These are phyloP conservation scores for Ophion slaviceki DNA, from an alignment of 2,888 invertebrate species.

Conservation along the genomic window DNA sequence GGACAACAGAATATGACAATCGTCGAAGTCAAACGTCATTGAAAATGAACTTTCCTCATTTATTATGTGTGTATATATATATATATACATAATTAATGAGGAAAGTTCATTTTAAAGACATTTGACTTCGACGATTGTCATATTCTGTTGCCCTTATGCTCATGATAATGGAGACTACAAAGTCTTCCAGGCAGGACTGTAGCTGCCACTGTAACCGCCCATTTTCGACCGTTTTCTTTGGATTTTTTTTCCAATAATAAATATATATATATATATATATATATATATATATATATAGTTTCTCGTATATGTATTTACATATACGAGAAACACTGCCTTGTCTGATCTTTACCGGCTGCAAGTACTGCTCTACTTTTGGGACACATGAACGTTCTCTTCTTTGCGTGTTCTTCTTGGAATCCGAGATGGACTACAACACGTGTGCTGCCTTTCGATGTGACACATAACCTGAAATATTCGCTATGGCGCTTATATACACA, in stretches of 20 bases:
- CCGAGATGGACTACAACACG: constrained; percentile 44
- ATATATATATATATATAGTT: neutral
- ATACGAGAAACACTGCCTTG: constrained; percentile 6
- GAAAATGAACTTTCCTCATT: neutral
- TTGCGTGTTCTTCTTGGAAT: constrained; percentile 49
- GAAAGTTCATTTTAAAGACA: no score
- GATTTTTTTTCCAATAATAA: no score
- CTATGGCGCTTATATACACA: neutral
- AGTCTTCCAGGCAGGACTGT: no score
- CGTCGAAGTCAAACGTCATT: no score
- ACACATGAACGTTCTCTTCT: neutral
- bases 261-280: neutral
- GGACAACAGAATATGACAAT: no score
- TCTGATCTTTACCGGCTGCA: constrained; percentile 50
- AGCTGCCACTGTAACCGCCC: no score
- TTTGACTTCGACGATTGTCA: no score
- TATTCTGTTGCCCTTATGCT: no score
- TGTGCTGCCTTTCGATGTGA: constrained; percentile 34
- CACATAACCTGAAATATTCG: constrained; percentile 34
- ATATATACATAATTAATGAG: no score
- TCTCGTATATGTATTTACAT: neutral
- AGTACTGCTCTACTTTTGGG: constrained; percentile 38
- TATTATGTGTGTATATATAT: neutral
- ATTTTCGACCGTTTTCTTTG: no score
- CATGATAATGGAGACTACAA: no score